Percentiles rank a stretch among this genome's conserved stretches.
Evolutionary conservation across 2,113 vertebrate species (phyloP).

Genomic region (Hystrix cristata): DNA sequence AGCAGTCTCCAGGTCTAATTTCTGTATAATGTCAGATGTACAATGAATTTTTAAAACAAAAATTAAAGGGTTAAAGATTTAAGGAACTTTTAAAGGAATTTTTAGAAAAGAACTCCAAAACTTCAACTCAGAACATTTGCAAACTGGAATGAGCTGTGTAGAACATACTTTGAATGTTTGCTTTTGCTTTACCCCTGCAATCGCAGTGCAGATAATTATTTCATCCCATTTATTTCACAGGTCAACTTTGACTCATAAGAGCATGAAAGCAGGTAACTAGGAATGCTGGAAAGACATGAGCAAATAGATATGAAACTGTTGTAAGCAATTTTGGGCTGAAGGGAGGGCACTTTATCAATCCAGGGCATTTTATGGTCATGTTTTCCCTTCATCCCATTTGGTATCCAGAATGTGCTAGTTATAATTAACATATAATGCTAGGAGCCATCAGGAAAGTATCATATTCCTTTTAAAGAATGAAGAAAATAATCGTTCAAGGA

Average conservation of each 20-base stretch:
- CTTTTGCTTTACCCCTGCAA: slow-evolving; percentile 64
- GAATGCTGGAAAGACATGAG: slow-evolving; percentile 50
- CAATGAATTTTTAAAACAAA: slow-evolving; percentile 58
- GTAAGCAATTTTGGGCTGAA: background rate
- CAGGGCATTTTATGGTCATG: slow-evolving; percentile 47
- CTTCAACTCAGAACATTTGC: background rate
- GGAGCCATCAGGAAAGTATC: slow-evolving; percentile 53
- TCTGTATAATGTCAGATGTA: background rate
- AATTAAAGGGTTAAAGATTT: slow-evolving; percentile 14
- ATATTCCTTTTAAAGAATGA: slow-evolving; percentile 51
- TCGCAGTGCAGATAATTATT: slow-evolving; percentile 72
- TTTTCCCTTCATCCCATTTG: slow-evolving; percentile 60
- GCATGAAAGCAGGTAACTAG: slow-evolving; percentile 71
- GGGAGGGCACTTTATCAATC: slow-evolving; percentile 25
- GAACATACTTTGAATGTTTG: slow-evolving; percentile 52
- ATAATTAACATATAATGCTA: slow-evolving; percentile 63
- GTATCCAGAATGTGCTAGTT: slow-evolving; percentile 58
- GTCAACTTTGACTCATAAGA: slow-evolving; percentile 75
- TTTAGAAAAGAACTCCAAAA: background rate
- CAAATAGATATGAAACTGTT: slow-evolving; percentile 67
- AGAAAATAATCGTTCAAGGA: slow-evolving; percentile 62
- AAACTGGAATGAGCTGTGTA: slow-evolving; percentile 55
- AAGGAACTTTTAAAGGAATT: slow-evolving; percentile 31
- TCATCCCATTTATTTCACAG: slow-evolving; percentile 73
- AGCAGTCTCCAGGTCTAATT: slow-evolving; percentile 52